Evolutionary conservation across 1,140 invertebrate genomes (phyloP).

Genomic region (Leptopilina clavipes): DNA sequence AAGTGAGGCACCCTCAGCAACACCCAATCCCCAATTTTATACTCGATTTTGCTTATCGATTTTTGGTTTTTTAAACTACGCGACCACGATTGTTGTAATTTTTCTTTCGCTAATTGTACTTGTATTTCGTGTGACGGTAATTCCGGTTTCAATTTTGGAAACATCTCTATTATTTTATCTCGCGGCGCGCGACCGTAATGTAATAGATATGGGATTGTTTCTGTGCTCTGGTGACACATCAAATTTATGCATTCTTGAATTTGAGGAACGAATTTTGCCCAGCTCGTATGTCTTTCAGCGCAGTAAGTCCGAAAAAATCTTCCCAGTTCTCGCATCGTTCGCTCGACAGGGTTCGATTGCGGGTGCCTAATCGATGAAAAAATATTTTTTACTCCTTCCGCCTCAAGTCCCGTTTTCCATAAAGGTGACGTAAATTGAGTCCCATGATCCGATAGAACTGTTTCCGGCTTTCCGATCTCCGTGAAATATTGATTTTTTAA

Average conservation of each 20-base stretch:
- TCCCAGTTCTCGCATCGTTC: constrained; percentile 59
- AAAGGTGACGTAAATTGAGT: constrained; percentile 36
- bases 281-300: constrained; percentile 44
- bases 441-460: constrained; percentile 19
- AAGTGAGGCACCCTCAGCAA: no score
- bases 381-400: background rate
- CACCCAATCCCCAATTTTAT: no score
- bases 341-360: constrained; percentile 47
- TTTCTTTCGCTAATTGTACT: no score
- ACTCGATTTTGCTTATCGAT: no score
- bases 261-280: constrained; percentile 43
- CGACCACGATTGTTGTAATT: no score
- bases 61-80: no score
- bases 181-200: constrained; percentile 52
- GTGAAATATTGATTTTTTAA: constrained; percentile 9
- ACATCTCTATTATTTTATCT: background rate
- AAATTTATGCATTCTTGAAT: constrained; percentile 63
- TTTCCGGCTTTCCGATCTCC: background rate
- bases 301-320: constrained; percentile 58
- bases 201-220: constrained; percentile 61
- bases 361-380: constrained; percentile 37
- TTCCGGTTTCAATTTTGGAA: constrained; percentile 38
- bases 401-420: constrained; percentile 8
- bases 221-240: constrained; percentile 60
- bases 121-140: constrained; percentile 38